phyloP scores from a whole-genome alignment of 2,888 invertebrate genomes.

The Dioctria rufipes region DNA sequence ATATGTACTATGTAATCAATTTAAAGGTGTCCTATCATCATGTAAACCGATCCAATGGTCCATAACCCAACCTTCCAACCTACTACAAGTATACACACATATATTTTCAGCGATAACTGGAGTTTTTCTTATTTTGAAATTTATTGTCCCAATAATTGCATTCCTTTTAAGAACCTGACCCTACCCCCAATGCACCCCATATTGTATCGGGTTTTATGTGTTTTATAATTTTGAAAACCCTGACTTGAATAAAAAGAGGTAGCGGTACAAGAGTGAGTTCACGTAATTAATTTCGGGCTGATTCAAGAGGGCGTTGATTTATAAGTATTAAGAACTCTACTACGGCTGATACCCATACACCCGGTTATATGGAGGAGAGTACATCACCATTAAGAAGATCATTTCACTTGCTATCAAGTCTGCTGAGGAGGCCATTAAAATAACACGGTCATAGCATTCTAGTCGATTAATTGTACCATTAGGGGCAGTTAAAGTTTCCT shows the following conservation, averaged over 20 bases:
- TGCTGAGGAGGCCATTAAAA: constrained; percentile 31
- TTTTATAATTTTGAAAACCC: too few species aligned
- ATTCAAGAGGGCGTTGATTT: constrained; percentile 35
- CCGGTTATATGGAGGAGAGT: constrained; percentile 1
- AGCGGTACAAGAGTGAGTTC: constrained; percentile 1
- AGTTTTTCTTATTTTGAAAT: neutral
- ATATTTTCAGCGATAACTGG: neutral
- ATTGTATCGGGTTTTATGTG: too few species aligned
- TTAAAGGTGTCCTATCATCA: too few species aligned
- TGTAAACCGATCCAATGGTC: too few species aligned
- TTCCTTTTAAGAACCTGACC: too few species aligned
- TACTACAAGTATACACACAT: too few species aligned
- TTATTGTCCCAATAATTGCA: neutral
- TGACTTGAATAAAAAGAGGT: too few species aligned
- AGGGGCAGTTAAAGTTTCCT: constrained; percentile 38
- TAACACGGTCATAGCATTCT: constrained; percentile 42
- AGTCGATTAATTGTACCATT: constrained; percentile 46
- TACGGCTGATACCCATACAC: neutral
- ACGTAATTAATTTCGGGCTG: constrained; percentile 33
- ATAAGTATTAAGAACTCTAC: constrained; percentile 14
- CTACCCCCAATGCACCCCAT: too few species aligned
- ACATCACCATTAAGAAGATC: constrained; percentile 39
- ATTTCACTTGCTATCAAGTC: constrained; percentile 13
- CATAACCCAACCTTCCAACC: too few species aligned
- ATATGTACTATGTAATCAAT: too few species aligned